phyloP scores from a whole-genome alignment of 2,113 vertebrate species.

The Sardina pilchardus region DNA sequence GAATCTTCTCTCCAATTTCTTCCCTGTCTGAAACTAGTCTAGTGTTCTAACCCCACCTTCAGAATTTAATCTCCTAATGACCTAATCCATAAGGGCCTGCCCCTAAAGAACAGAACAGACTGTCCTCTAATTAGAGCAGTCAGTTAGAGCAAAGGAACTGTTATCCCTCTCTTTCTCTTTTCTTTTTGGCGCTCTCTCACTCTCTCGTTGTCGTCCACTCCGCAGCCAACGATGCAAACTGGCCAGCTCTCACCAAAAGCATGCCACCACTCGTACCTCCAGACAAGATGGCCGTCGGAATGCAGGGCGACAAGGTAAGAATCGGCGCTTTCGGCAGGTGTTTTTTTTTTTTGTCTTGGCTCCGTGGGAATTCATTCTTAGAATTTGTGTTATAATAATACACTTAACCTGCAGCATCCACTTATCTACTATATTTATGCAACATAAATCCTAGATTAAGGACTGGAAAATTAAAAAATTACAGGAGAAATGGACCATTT shows the following conservation, averaged over 20 bases:
- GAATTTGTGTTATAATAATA: no score
- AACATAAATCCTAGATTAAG: no score
- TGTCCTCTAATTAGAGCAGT: background rate
- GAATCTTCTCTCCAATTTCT: background rate
- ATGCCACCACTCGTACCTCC: slow-evolving; percentile 75
- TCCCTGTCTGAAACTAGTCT: background rate
- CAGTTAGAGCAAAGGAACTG: background rate
- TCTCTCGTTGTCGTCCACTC: slow-evolving; percentile 28
- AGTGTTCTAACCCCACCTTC: slow-evolving; percentile 2
- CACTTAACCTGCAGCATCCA: no score
- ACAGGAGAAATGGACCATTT: no score
- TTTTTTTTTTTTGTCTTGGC: background rate
- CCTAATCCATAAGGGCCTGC: background rate
- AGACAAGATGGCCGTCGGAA: slow-evolving; percentile 72
- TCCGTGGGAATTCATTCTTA: background rate
- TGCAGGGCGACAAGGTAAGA: slow-evolving; percentile 46
- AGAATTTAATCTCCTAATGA: background rate
- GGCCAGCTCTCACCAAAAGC: slow-evolving; percentile 80
- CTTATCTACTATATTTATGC: no score
- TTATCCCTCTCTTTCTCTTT: slow-evolving; percentile 13
- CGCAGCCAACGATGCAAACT: slow-evolving; percentile 86
- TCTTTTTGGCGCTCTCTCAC: slow-evolving; percentile 36
- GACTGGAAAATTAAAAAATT: no score
- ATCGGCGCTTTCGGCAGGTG: background rate
- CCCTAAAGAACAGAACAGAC: background rate